A percentile compares a stretch with the other conserved stretches of the same genome.
Conservation (phyloP, 2,113 vertebrate species). For the Ceyx melanurus region DNA sequence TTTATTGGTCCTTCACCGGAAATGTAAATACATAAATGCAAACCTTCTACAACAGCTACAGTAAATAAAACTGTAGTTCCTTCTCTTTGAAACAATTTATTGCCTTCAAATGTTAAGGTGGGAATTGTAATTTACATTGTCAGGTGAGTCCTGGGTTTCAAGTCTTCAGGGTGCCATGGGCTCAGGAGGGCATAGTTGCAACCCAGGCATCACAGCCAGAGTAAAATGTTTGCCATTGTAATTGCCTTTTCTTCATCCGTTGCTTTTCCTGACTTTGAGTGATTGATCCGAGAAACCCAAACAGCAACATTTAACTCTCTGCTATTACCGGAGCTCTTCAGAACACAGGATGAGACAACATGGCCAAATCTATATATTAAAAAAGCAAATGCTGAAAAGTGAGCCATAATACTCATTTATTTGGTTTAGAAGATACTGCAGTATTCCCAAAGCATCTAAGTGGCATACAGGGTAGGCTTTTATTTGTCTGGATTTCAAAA, state of each 20-base stretch:
- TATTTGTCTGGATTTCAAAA: slow-evolving; percentile 56
- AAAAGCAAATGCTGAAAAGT: slow-evolving; percentile 68
- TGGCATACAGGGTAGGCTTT: neutral
- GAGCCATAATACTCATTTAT: slow-evolving; percentile 62
- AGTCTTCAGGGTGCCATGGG: neutral
- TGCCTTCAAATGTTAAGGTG: neutral
- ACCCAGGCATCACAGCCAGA: neutral
- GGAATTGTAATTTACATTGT: neutral
- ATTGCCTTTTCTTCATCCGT: slow-evolving; percentile 57
- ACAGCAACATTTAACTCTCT: slow-evolving; percentile 76
- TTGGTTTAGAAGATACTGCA: slow-evolving; percentile 32
- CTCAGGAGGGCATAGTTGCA: neutral
- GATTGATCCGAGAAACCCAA: slow-evolving; percentile 82
- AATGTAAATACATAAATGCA: neutral
- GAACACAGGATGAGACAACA: slow-evolving; percentile 79
- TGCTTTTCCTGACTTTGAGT: slow-evolving; percentile 65
- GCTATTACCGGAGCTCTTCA: slow-evolving; percentile 79
- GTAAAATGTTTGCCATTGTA: slow-evolving; percentile 33
- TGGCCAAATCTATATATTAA: slow-evolving; percentile 76
- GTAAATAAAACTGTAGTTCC: neutral
- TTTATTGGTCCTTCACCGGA: neutral
- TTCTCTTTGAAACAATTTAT: neutral
- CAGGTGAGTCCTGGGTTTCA: neutral
- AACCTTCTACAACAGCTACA: neutral
- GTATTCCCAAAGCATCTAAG: neutral